Percentiles rank a stretch among this genome's conserved stretches.
Evolutionary conservation across 1,140 invertebrate species (phyloP).

Genomic region (Ganaspis sp.): DNA sequence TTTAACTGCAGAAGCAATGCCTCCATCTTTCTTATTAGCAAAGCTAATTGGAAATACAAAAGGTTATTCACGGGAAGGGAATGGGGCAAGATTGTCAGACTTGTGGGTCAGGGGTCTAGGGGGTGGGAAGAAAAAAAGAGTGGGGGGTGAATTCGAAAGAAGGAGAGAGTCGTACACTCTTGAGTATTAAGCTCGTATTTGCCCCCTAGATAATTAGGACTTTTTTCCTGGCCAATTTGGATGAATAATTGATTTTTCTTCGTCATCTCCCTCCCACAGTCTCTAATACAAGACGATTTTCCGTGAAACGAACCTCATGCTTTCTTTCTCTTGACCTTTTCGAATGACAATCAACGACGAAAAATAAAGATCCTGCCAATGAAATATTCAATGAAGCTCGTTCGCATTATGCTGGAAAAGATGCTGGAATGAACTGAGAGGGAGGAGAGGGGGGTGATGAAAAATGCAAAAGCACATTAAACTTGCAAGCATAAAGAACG

Average conservation of each 20-base stretch:
- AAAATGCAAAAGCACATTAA: constrained; percentile 59
- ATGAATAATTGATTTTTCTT: constrained; percentile 77
- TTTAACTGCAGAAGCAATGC: constrained; percentile 68
- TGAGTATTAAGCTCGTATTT: constrained; percentile 76
- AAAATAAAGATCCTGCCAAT: constrained; percentile 59
- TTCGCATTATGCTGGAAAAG: constrained; percentile 56
- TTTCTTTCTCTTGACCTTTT: constrained; percentile 49
- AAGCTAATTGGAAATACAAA: constrained; percentile 78
- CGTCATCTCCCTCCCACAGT: constrained; percentile 37
- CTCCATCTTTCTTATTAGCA: constrained; percentile 76
- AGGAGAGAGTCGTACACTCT: constrained; percentile 59
- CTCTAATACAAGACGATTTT: constrained; percentile 35
- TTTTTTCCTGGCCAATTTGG: constrained; percentile 75
- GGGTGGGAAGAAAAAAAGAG: constrained; percentile 35
- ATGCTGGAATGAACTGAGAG: constrained; percentile 50
- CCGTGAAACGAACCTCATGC: constrained; percentile 39
- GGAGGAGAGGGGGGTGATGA: constrained; percentile 52
- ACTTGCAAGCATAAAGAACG: constrained; percentile 58
- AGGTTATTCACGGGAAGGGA: constrained; percentile 75
- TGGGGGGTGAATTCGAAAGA: constrained; percentile 49
- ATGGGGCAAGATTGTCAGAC: constrained; percentile 57
- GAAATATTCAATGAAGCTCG: constrained; percentile 63
- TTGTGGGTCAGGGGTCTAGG: constrained; percentile 30
- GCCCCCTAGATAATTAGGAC: constrained; percentile 76
- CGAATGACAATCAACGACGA: constrained; percentile 62